Evolutionary conservation across 1,140 invertebrate species (phyloP), one percentile per base, ranked within the genome.

Genomic region (Drosophila pachea): DNA sequence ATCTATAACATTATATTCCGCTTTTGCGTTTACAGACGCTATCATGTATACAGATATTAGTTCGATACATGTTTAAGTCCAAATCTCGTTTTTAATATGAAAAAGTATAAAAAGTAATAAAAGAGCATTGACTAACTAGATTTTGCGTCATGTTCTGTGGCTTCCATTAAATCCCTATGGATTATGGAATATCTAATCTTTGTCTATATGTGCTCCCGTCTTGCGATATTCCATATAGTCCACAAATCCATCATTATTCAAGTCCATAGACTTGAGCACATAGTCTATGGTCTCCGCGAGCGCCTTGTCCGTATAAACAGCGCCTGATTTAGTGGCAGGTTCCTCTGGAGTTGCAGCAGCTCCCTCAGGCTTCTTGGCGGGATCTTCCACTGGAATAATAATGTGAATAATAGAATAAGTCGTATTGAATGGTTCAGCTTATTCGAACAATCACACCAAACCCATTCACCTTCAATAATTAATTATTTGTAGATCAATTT

Each of bases 161-260:
- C 76, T 78, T 55, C 73, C 22, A 22, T 49, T 14, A 2, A 8
- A 47, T 16, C 4, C 12, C 4, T 42, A 16, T 43, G 8, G 12
- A 3, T 4, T 42, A 16, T 43, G 8, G 12, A 3, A 40, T 14
- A 6, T 60, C 49, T 78, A 75, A 11, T 82, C 70, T 35, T 74
- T 86, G 60, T 76, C 81, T 47, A 84, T 49, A 8, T 49, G 66
- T 7, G 62, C 62, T 63, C 88, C 87, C 45, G 77, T 87, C 50
- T 82, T 88, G 61, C 92, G 91, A 81, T 93, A 95, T 89, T 96
- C 95, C 4, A 91, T 82, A 87, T 95, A 95, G 82, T 94, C 93
- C 55, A 96, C 93, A 79, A 91, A 96, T 2, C 95, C 95, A 88
- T 96, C 95, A 16, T 92, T 91, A 87, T 96, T 94, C n/a, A 89